Percentiles rank a stretch among this genome's conserved stretches.
Conservation (phyloP, 2,797 vertebrate genomes). For the Tragelaphus oryx region DNA sequence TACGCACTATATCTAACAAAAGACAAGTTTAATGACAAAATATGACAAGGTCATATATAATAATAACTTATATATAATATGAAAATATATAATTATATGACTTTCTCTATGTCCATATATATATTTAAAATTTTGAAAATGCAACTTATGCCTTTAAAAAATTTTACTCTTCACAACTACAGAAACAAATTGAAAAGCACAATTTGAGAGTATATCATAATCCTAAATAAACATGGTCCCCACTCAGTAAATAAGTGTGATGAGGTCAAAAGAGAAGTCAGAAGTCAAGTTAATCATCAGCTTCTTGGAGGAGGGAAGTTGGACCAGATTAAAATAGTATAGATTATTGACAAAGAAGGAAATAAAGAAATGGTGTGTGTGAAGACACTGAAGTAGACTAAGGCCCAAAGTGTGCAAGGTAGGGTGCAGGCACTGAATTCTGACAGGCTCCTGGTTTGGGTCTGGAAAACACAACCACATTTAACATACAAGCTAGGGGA, state of each 20-base stretch:
- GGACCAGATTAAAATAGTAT: background rate
- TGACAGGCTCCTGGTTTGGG: background rate
- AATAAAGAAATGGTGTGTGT: background rate
- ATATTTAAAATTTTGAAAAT: background rate
- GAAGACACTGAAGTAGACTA: background rate
- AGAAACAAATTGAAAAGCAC: background rate
- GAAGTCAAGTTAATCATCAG: background rate
- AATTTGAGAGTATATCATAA: background rate
- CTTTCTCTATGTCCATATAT: background rate
- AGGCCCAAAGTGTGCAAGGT: background rate
- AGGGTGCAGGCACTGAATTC: background rate
- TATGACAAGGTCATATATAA: background rate
- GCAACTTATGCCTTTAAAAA: background rate
- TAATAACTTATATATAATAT: background rate
- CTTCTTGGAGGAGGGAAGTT: background rate
- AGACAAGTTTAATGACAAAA: slow-evolving; percentile 19
- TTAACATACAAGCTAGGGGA: background rate
- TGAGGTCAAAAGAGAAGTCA: background rate
- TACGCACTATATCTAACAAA: background rate
- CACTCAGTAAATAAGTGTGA: background rate
- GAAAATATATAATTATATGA: background rate
- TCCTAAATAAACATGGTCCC: background rate
- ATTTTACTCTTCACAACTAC: background rate
- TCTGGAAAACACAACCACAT: background rate
- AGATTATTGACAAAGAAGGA: background rate